Conservation (phyloP, 2,797 vertebrate species). For the Sciurus carolinensis region DNA sequence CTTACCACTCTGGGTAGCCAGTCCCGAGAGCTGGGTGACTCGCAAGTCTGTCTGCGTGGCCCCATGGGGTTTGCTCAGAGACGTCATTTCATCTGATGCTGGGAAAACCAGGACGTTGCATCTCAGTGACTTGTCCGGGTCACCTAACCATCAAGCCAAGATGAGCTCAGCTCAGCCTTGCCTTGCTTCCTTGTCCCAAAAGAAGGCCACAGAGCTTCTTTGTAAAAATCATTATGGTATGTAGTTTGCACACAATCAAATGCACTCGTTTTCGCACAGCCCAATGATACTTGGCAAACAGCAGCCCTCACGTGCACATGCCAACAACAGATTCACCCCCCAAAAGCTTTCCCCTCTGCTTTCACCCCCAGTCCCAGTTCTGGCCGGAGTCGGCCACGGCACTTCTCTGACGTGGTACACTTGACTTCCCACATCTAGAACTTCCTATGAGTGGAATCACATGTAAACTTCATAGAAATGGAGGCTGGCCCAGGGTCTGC, state of each 20-base stretch:
- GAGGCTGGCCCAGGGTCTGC: accelerated
- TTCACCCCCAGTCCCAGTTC: neutral
- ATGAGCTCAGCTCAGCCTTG: too few species aligned
- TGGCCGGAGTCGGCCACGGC: accelerated
- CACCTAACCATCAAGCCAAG: accelerated
- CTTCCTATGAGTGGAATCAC: neutral
- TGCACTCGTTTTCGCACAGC: neutral
- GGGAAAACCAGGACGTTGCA: accelerated
- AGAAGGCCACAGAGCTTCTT: accelerated
- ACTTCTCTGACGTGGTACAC: neutral
- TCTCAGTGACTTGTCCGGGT: accelerated
- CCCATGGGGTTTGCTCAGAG: accelerated
- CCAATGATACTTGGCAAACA: neutral
- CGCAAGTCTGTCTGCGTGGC: accelerated
- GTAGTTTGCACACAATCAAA: too few species aligned
- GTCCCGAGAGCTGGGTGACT: accelerated
- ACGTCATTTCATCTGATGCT: accelerated
- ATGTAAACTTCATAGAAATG: accelerated
- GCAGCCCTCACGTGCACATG: neutral
- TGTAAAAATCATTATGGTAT: neutral
- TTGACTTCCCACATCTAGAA: neutral
- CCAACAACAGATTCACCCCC: neutral
- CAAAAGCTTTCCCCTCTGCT: accelerated
- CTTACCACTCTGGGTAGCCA: accelerated
- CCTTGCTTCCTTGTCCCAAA: neutral